Evolutionary conservation across 2,797 vertebrate species (phyloP), one percentile per base, ranked within the genome.

Genomic region (Melanogrammus aeglefinus): DNA sequence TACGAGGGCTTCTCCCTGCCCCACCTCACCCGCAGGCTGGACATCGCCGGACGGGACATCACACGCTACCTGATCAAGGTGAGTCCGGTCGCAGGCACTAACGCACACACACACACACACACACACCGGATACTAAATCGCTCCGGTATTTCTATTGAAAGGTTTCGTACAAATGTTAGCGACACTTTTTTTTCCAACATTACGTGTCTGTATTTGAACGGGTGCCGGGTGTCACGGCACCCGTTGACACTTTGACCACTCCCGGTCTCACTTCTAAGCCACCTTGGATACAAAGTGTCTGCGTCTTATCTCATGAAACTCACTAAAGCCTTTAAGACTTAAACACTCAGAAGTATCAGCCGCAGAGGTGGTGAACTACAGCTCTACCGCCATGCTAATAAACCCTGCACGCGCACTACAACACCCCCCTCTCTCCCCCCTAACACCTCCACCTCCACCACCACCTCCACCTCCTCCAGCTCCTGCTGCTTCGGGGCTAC

Each of bases 51-150:
- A 27, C 93, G 95, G 29, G 94, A 95, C 88, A 94, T 95, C 92
- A 95, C 94, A 0, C 94, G 95, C 27, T 95, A 95, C 85, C 94
- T 95, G 80, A 95, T 95, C 35, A 95, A 95, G 91, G 95, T 93
- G 63, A 76, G 80, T n/a, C 2, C 0, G 39, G 9, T 24, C 12
- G 1, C 75, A 27, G n/a, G 57, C 57, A 24, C 51, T 3, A 18
- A 57, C 21, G 5, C 35, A 36, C 35, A 6, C 35, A 36, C 35
- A 6, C 35, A 9, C 3, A n/a, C n/a, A 44, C 29, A 29, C 29
- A 29, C 31, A 31, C 31, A 31, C 31, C 18, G 18, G 51, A 3
- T n/a, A n/a, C 1, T 57, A 57, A 57, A 57, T 57, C 51, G 21
- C 6, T 6, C 51, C 18, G 16, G 44, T 18, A 18, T 47, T 16